Conservation (phyloP, 2,113 vertebrate species). For the Rhinoptilus africanus region DNA sequence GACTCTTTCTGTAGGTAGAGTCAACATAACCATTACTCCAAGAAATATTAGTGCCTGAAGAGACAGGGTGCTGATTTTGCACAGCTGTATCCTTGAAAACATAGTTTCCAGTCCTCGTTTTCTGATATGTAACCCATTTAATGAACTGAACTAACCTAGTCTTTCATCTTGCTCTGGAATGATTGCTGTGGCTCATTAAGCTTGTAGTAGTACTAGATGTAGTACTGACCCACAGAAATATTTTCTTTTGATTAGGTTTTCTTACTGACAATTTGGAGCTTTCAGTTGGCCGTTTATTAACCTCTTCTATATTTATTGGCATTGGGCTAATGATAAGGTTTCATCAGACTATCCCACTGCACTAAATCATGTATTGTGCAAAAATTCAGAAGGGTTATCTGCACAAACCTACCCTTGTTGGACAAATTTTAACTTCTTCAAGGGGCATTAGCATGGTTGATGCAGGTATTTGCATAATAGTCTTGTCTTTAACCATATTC, state of each 20-base stretch:
- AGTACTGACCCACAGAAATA: not conserved
- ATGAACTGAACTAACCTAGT: not conserved
- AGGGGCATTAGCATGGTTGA: not conserved
- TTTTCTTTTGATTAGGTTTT: not conserved
- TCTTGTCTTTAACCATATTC: not conserved
- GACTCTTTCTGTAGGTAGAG: not conserved
- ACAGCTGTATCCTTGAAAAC: not conserved
- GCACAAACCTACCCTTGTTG: not conserved
- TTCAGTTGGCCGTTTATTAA: not conserved
- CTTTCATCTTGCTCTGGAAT: not conserved
- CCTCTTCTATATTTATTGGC: not conserved
- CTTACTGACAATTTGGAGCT: not conserved
- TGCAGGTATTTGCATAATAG: not conserved
- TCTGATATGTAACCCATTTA: not conserved
- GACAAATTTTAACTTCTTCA: not conserved
- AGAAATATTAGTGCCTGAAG: not conserved
- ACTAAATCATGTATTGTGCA: not conserved
- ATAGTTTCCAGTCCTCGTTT: not conserved
- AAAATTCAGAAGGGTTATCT: not conserved
- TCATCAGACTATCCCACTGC: not conserved
- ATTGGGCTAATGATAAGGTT: not conserved
- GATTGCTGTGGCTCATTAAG: not conserved
- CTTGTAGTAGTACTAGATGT: not conserved
- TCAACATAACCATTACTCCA: not conserved
- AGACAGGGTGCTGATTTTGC: not conserved